These are phyloP conservation scores for Miichthys miiuy DNA, from an alignment of 2,797 vertebrate genomes.

Conservation along the genomic window DNA sequence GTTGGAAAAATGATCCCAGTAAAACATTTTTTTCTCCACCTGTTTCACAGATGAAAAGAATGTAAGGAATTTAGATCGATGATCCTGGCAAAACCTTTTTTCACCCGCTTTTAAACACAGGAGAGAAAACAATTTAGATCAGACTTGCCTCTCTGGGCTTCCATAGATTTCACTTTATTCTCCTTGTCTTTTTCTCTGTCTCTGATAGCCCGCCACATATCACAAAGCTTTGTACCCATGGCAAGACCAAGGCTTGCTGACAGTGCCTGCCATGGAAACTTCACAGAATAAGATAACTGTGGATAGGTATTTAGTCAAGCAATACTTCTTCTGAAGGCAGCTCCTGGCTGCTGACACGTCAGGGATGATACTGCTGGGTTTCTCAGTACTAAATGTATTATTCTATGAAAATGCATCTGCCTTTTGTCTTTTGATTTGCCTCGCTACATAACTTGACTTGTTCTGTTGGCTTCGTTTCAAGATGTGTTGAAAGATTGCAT, in stretches of 20 bases:
- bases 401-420: slow-evolving; percentile 31
- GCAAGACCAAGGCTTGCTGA: slow-evolving; percentile 57
- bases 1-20: too few relatives aligned
- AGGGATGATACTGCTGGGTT: slow-evolving; percentile 46
- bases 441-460: slow-evolving; percentile 1
- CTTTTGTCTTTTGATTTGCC: slow-evolving; percentile 26
- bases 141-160: too few relatives aligned
- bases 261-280: slow-evolving; percentile 64
- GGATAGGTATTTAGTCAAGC: slow-evolving; percentile 71
- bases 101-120: too few relatives aligned
- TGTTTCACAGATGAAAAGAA: too few relatives aligned
- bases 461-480: slow-evolving; percentile 9
- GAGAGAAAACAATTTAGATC: too few relatives aligned
- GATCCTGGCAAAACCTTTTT: too few relatives aligned
- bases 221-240: slow-evolving; percentile 46
- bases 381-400: slow-evolving; percentile 29
- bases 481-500: slow-evolving; percentile 30
- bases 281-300: slow-evolving; percentile 61
- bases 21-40: too few relatives aligned
- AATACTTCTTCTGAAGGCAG: slow-evolving; percentile 51
- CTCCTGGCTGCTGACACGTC: slow-evolving; percentile 46
- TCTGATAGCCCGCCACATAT: slow-evolving; percentile 55
- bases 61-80: too few relatives aligned
- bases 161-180: slow-evolving; percentile 10
- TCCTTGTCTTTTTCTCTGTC: slow-evolving; percentile 18